Base-by-base conservation (phyloP, 2,797 vertebrate species). In the Bradypodion ventrale region DNA sequence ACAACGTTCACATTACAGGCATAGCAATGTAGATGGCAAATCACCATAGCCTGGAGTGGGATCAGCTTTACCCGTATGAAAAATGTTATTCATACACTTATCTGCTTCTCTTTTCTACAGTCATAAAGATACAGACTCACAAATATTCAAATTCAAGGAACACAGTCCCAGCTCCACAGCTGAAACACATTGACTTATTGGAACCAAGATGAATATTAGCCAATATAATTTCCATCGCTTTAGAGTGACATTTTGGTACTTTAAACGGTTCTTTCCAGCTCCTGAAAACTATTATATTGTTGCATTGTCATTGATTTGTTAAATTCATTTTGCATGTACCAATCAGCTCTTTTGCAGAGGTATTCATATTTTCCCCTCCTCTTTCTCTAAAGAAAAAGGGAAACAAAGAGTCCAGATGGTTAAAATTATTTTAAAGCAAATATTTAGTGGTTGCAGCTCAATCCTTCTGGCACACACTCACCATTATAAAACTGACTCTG, bases 361-460 rank as follows among this genome's bases (percentile, higher is more conserved):
- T 91, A 87, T 86, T 95, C 92, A 52, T 62, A 32, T 83, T 87
- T 94, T 91, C 85, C 80, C 91, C 90, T 88, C 92, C 91, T 90
- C 89, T 91, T 94, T 92, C 93, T 91, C 92, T 89, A 88, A 94
- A 95, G 92, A 92, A 93, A 92, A 93, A 92, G 91, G 89, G 70
- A 68, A 75, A 82, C 94, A 95, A 93, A 94, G 93, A 94, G 90
- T 94, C 95, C 95, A 96, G 95, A 96, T 95, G 95, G 94, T 94
- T 95, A 95, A 96, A 96, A 95, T 95, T 95, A 96, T 95, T 94
- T 94, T 96, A 92, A 95, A 95, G 92, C 94, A 94, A 95, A 95
- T 95, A 93, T 94, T 94, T 93, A 94, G 92, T 95, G 94, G 95
- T 95, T 94, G 92, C 87, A 91, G 92, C 91, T 96, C 94, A 95